phyloP scores from a whole-genome alignment of 2,888 invertebrate genomes.

The Meandrusa payeni region DNA sequence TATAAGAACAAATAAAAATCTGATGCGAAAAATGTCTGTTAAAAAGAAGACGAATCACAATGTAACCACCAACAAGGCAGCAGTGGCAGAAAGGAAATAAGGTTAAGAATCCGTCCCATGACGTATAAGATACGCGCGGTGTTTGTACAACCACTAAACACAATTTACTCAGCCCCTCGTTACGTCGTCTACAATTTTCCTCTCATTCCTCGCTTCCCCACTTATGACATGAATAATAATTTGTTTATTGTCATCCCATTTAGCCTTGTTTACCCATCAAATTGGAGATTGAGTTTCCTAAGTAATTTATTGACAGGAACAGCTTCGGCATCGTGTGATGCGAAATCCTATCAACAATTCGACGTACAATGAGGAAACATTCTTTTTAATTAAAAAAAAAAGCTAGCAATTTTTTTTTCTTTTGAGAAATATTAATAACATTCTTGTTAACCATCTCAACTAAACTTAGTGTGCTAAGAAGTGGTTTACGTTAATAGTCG shows the following conservation, averaged over 20 bases:
- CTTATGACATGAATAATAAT: slow-evolving; percentile 57
- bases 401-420: no score
- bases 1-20: no score
- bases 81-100: slow-evolving; percentile 32
- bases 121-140: slow-evolving; percentile 22
- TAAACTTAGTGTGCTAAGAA: no score
- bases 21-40: no score
- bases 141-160: slow-evolving; percentile 35
- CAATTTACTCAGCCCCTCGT: slow-evolving; percentile 40
- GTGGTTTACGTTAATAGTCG: no score
- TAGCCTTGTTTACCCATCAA: slow-evolving; percentile 32
- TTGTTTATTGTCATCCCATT: slow-evolving; percentile 59
- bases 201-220: slow-evolving; percentile 39
- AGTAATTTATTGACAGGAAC: slow-evolving; percentile 43
- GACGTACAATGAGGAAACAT: no score
- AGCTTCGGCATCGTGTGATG: no score
- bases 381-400: no score
- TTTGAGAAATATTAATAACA: no score
- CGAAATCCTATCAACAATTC: no score
- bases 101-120: slow-evolving; percentile 31
- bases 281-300: slow-evolving; percentile 34
- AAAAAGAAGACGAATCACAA: no score
- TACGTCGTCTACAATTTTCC: slow-evolving; percentile 47
- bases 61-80: neutral
- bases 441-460: no score